phyloP scores from a whole-genome alignment of 2,888 invertebrate genomes.

The Eilema sororculum region DNA sequence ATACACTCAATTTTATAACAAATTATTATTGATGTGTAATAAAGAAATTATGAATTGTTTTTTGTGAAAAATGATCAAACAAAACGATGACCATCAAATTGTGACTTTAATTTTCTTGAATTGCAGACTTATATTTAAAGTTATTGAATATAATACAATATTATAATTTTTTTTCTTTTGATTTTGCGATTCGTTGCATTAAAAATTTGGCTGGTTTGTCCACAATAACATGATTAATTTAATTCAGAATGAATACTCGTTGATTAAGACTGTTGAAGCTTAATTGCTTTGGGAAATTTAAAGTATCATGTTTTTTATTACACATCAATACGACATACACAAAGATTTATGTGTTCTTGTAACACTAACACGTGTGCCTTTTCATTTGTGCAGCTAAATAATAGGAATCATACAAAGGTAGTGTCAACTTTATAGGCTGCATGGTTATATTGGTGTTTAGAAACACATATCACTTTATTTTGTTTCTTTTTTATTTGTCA shows the following conservation, averaged over 20 bases:
- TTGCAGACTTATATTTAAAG: neutral
- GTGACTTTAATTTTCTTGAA: neutral
- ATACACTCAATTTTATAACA: constrained; percentile 46
- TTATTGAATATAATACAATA: neutral
- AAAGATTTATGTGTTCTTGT: constrained; percentile 44
- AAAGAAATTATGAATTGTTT: constrained; percentile 9
- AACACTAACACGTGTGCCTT: constrained; percentile 82
- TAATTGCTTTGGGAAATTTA: neutral
- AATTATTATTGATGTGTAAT: constrained; percentile 18
- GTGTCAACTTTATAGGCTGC: constrained; percentile 68
- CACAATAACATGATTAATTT: neutral
- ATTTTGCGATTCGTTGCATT: neutral
- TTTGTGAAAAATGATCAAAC: no score
- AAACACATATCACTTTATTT: constrained; percentile 43
- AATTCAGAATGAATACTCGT: neutral
- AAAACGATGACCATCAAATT: neutral
- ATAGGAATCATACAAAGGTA: constrained; percentile 88
- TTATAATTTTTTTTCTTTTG: neutral
- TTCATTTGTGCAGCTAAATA: constrained; percentile 88
- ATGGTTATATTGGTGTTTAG: constrained; percentile 52
- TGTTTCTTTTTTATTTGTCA: constrained; percentile 27
- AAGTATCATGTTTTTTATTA: constrained; percentile 11
- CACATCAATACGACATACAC: constrained; percentile 18
- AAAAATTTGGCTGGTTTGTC: neutral
- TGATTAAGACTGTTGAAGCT: neutral